These are phyloP conservation scores for Ashinkailepas kermadecensis DNA, from an alignment of 2,888 invertebrate species.

Conservation along the genomic window DNA sequence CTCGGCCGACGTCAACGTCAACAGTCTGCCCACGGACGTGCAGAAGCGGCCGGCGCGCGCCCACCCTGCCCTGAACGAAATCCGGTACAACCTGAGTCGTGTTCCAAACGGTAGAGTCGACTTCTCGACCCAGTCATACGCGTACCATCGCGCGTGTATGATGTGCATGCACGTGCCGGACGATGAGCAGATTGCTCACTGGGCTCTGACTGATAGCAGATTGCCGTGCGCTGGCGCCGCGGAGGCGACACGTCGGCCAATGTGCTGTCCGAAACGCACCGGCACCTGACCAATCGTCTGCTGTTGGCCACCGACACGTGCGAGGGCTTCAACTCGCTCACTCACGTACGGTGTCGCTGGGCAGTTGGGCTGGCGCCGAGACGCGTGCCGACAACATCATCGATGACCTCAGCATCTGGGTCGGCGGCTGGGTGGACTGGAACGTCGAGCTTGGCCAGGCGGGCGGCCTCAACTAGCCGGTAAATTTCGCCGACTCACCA, in stretches of 20 bases:
- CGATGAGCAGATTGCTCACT: too few relatives aligned
- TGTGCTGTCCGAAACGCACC: too few relatives aligned
- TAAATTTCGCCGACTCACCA: constrained; percentile 49
- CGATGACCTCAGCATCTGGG: constrained; percentile 48
- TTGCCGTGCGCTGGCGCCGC: too few relatives aligned
- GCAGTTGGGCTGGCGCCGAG: constrained; percentile 47
- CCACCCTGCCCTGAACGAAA: constrained; percentile 59
- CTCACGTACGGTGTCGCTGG: too few relatives aligned
- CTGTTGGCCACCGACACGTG: too few relatives aligned
- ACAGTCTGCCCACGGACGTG: constrained; percentile 26
- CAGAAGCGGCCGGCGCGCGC: constrained; percentile 29
- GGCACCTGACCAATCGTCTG: too few relatives aligned
- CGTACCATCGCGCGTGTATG: constrained; percentile 39
- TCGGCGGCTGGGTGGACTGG: constrained; percentile 52
- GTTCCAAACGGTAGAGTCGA: constrained; percentile 80
- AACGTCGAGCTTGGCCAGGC: constrained; percentile 47
- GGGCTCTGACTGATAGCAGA: too few relatives aligned
- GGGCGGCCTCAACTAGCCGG: constrained; percentile 50
- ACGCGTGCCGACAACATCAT: constrained; percentile 48
- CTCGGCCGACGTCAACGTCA: constrained; percentile 60
- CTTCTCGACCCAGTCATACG: constrained; percentile 64
- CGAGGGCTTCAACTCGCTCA: too few relatives aligned
- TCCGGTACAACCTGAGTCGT: constrained; percentile 69
- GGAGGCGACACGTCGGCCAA: too few relatives aligned
- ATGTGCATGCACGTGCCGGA: too few relatives aligned